A percentile compares a stretch with the other conserved stretches of the same genome.
phyloP scores from a whole-genome alignment of 2,113 vertebrate species.

The Scomber japonicus region DNA sequence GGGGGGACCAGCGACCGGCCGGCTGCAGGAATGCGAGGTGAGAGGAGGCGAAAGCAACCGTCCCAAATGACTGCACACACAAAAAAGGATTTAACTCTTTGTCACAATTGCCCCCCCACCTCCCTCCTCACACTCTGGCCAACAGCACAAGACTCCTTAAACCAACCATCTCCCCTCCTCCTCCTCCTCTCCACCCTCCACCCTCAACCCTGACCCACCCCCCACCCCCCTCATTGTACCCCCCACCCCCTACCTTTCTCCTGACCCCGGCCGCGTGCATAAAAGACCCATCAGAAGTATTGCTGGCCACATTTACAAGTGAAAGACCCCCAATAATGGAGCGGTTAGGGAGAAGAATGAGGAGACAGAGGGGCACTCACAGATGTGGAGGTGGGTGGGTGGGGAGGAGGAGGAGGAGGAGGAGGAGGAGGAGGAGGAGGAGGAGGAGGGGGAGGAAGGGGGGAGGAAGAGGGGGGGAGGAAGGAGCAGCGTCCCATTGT shows the following conservation, averaged over 20 bases:
- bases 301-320: slow-evolving; percentile 92
- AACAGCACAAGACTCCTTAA: slow-evolving; percentile 66
- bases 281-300: slow-evolving; percentile 87
- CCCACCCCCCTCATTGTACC: slow-evolving; percentile 56
- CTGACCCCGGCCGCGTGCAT: slow-evolving; percentile 81
- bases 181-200: not conserved
- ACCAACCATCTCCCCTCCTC: slow-evolving; percentile 7
- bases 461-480: slow-evolving; percentile 65
- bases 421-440: slow-evolving; percentile 58
- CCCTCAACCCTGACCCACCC: slow-evolving; percentile 56
- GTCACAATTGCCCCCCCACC: slow-evolving; percentile 72
- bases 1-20: not conserved
- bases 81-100: slow-evolving; percentile 85
- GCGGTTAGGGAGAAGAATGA: slow-evolving; percentile 96
- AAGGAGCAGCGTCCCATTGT: slow-evolving; percentile 76
- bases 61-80: slow-evolving; percentile 84
- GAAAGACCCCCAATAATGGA: slow-evolving; percentile 94
- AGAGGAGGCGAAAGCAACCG: slow-evolving; percentile 44
- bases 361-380: slow-evolving; percentile 94
- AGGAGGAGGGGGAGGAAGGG: not conserved
- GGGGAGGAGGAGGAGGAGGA: slow-evolving; percentile 69
- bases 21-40: slow-evolving; percentile 68
- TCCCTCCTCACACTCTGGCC: slow-evolving; percentile 61
- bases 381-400: slow-evolving; percentile 93
- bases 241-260: slow-evolving; percentile 62